Evolutionary conservation across 1,140 invertebrate genomes (phyloP), one percentile per base, ranked within the genome.

Genomic region (Phymorhynchus buccinoides): DNA sequence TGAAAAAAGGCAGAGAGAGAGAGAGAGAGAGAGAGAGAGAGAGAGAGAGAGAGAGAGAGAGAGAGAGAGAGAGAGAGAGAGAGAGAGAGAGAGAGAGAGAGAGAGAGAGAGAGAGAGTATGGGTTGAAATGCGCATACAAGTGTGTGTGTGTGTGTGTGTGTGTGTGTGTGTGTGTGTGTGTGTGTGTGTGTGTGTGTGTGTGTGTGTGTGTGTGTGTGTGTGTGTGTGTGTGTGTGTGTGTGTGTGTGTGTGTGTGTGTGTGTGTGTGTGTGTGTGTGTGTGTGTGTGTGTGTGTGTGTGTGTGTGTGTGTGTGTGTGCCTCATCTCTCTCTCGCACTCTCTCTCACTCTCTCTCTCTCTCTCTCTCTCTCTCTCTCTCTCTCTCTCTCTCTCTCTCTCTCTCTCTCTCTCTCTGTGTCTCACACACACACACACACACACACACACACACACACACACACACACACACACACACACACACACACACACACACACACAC

Each of bases 341-440:
- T 66, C 82, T 71, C 56, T 39, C 66, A 39, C 82, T 71, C 66
- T 73, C 62, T 42, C 82, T 73, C 82, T 73, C 56, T 73, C 66
- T 73, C 66, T 42, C 56, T 62, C 80, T 39, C 62, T 41, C 48
- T 56, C 62, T 39, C 35, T 41, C 62, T 32, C 52, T 62, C 52
- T 62, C 4, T 41, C 37, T 39, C 41, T 3, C 3, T 83, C 81
- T 37, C 81, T 83, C 52, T 37, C 81, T 68, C 81, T 82, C 80
- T 82, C 22, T 56, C 80, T 82, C 80, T 82, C 6, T 82, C 80
- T 82, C 48, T 52, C 16, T 56, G 44, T 41, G 35, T 3, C 32
- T 77, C 62, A 62, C n/a, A n/a, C 32, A 68, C 35, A 66, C n/a
- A 83, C 48, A 83, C 42, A 37, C 77, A 44, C 77, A 9, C 41